Percentiles rank a stretch among this genome's conserved stretches.
These are phyloP conservation scores for Drosophila gaucha DNA, from an alignment of 2,888 invertebrate genomes.

Conservation along the genomic window DNA sequence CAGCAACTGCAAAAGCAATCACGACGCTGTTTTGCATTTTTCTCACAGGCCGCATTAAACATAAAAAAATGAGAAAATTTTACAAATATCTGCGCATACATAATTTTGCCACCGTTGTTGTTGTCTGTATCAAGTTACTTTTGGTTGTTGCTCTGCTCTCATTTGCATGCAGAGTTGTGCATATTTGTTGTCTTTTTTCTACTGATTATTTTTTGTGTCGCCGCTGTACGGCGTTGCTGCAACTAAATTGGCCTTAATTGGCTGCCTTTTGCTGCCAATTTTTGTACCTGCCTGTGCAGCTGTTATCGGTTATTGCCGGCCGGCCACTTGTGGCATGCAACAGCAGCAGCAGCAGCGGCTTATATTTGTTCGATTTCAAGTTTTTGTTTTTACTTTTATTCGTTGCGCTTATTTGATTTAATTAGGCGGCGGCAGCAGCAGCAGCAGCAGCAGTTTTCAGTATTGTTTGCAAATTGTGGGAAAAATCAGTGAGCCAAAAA, in stretches of 20 bases:
- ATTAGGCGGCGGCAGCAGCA: slow-evolving; percentile 55
- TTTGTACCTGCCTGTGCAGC: slow-evolving; percentile 40
- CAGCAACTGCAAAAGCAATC: slow-evolving; percentile 11
- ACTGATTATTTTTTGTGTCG: slow-evolving; percentile 71
- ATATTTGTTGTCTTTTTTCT: slow-evolving; percentile 50
- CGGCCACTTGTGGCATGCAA: slow-evolving; percentile 73
- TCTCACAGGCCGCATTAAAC: slow-evolving; percentile 66
- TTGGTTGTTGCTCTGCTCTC: slow-evolving; percentile 72
- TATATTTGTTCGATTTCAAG: slow-evolving; percentile 15
- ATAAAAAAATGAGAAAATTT: slow-evolving; percentile 61
- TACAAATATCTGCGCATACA: slow-evolving; percentile 69
- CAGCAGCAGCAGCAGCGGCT: slow-evolving; percentile 8
- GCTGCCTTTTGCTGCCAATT: slow-evolving; percentile 76
- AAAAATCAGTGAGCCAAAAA: slow-evolving; percentile 66
- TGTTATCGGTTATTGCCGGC: slow-evolving; percentile 71
- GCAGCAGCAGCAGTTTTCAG: slow-evolving; percentile 60
- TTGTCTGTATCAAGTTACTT: slow-evolving; percentile 73
- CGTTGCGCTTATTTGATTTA: slow-evolving; percentile 65
- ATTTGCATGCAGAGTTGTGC: slow-evolving; percentile 69
- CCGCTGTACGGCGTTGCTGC: slow-evolving; percentile 63
- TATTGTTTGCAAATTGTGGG: slow-evolving; percentile 81
- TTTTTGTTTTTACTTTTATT: slow-evolving; percentile 56
- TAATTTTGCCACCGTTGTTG: slow-evolving; percentile 50
- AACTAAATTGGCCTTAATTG: slow-evolving; percentile 79
- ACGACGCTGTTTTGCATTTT: slow-evolving; percentile 56